phyloP scores from a whole-genome alignment of 2,888 invertebrate genomes.

The Erebia ligea region DNA sequence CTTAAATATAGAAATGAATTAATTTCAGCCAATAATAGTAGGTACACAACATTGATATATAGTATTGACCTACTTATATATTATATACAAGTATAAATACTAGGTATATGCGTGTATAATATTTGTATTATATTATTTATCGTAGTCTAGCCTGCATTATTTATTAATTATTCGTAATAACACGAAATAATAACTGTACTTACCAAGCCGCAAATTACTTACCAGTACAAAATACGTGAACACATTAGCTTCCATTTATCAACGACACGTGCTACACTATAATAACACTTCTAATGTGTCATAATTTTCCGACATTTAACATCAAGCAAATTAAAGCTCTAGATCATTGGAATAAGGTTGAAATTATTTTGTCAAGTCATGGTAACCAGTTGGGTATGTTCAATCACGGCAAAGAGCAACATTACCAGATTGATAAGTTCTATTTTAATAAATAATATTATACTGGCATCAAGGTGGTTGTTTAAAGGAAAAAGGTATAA shows the following conservation, averaged over 20 bases:
- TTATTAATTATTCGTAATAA: background rate
- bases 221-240: slow-evolving; percentile 23
- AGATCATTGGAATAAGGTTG: background rate
- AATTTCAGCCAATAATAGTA: no score
- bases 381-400: background rate
- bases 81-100: no score
- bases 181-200: slow-evolving; percentile 1
- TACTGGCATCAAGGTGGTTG: background rate
- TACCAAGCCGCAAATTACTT: slow-evolving; percentile 20
- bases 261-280: slow-evolving; percentile 35
- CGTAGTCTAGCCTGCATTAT: background rate
- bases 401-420: background rate
- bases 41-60: no score
- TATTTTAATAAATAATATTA: background rate
- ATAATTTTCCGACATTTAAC: slow-evolving; percentile 19
- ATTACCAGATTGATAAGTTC: background rate
- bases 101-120: no score
- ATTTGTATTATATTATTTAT: no score
- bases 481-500: background rate
- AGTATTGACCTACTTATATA: no score
- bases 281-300: slow-evolving; percentile 35
- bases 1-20: no score
- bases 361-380: background rate
- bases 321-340: background rate
- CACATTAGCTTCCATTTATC: slow-evolving; percentile 39